A percentile compares a stretch with the other conserved stretches of the same genome.
These are phyloP conservation scores for Argyra leucocephala DNA, from an alignment of 2,888 invertebrate species.

Conservation along the genomic window DNA sequence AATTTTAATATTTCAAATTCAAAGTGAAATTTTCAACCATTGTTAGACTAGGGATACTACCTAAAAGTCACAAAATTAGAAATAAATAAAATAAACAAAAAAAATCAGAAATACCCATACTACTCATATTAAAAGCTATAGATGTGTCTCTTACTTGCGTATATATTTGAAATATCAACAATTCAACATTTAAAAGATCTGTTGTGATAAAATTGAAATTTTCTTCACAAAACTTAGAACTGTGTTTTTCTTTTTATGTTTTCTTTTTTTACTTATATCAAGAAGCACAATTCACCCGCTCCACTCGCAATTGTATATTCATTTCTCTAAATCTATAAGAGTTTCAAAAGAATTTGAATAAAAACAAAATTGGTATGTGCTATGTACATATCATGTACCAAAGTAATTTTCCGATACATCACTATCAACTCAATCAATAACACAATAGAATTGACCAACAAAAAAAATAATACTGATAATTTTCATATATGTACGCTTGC, in stretches of 20 bases:
- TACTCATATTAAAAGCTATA: too few relatives aligned
- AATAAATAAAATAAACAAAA: too few relatives aligned
- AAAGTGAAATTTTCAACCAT: too few relatives aligned
- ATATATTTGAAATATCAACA: background rate
- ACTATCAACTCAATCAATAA: background rate
- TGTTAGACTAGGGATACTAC: too few relatives aligned
- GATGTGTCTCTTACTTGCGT: background rate
- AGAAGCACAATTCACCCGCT: background rate
- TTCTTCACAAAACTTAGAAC: background rate
- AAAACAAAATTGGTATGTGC: background rate
- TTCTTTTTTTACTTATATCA: background rate
- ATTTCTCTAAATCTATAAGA: background rate
- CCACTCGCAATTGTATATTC: background rate
- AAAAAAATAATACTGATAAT: too few relatives aligned
- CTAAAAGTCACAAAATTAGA: too few relatives aligned
- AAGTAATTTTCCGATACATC: conserved; percentile 6
- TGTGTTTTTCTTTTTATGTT: too few relatives aligned
- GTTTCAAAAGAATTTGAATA: background rate
- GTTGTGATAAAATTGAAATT: background rate
- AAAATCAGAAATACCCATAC: too few relatives aligned
- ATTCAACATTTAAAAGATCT: background rate
- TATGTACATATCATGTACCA: background rate
- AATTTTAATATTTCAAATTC: too few relatives aligned
- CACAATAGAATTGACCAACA: too few relatives aligned
- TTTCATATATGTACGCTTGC: too few relatives aligned